These are phyloP conservation scores for Zelostemma sp. DNA, from an alignment of 1,140 invertebrate species.

Conservation along the genomic window DNA sequence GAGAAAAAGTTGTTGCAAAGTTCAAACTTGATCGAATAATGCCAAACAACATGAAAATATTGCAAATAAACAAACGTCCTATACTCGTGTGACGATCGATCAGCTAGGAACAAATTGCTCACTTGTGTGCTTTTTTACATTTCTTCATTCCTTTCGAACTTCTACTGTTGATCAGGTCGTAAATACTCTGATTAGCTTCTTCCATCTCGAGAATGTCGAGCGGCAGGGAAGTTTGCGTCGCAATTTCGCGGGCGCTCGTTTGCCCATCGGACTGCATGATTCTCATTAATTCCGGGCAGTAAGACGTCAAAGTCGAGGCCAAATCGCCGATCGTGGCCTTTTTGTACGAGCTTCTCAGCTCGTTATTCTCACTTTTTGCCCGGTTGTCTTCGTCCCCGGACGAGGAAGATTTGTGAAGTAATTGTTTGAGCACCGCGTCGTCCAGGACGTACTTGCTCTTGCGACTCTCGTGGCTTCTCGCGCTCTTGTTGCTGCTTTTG, in stretches of 20 bases:
- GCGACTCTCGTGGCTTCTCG: constrained; percentile 55
- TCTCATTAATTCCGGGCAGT: constrained; percentile 64
- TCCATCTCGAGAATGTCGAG: constrained; percentile 68
- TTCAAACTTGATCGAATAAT: too few species aligned
- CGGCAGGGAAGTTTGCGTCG: constrained; percentile 70
- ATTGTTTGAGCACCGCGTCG: constrained; percentile 65
- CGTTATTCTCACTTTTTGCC: constrained; percentile 66
- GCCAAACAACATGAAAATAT: not conserved
- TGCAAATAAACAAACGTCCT: not conserved
- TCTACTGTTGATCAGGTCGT: constrained; percentile 64
- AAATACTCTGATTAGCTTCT: constrained; percentile 65
- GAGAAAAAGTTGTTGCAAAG: too few species aligned
- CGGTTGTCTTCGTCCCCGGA: constrained; percentile 46
- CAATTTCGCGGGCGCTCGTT: constrained; percentile 74
- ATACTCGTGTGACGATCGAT: too few species aligned
- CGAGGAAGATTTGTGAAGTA: constrained; percentile 54
- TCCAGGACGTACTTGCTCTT: constrained; percentile 62
- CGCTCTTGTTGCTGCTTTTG: constrained; percentile 58
- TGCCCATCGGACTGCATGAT: constrained; percentile 72
- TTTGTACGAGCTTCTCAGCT: constrained; percentile 55
- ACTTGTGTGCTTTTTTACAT: constrained; percentile 49
- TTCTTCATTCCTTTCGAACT: constrained; percentile 64
- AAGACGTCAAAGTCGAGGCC: constrained; percentile 56
- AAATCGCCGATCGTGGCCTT: constrained; percentile 56
- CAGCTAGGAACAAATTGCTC: not conserved